Conservation (phyloP, 2,797 vertebrate genomes). For the Amphiprion clarkii region DNA sequence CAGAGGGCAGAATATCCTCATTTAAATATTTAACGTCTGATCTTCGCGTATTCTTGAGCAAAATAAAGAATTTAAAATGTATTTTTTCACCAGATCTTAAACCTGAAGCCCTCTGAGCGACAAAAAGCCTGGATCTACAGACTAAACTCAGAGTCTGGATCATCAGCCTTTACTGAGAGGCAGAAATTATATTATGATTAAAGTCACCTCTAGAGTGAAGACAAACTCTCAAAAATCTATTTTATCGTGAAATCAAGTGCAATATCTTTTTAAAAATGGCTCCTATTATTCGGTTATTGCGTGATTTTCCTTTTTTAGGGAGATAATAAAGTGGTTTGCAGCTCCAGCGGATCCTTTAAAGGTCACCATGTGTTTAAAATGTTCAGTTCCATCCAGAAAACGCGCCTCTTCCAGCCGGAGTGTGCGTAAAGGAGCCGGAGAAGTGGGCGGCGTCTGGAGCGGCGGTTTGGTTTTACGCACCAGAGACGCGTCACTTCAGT, state of each 20-base stretch:
- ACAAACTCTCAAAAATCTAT: too few species aligned
- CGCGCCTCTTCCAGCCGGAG: constrained; percentile 21
- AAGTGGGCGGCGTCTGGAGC: constrained; percentile 40
- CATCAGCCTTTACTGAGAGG: background rate
- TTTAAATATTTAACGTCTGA: background rate
- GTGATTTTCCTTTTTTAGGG: constrained; percentile 19
- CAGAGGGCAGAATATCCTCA: constrained; percentile 57
- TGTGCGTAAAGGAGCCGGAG: constrained; percentile 4
- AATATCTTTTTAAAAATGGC: too few species aligned
- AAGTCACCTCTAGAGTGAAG: too few species aligned
- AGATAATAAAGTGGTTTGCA: constrained; percentile 40
- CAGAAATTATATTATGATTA: too few species aligned
- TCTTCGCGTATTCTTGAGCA: too few species aligned
- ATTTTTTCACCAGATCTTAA: background rate
- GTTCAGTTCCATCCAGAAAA: constrained; percentile 41
- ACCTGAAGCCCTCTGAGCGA: too few species aligned
- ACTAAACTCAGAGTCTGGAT: too few species aligned
- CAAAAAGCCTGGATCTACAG: too few species aligned
- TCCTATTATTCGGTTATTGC: background rate
- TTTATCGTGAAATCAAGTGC: too few species aligned
- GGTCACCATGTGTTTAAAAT: constrained; percentile 47
- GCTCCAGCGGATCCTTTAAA: constrained; percentile 11
- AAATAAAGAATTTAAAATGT: background rate
- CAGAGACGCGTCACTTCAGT: constrained; percentile 49
- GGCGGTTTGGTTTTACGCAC: constrained; percentile 57